phyloP scores from a whole-genome alignment of 2,113 vertebrate genomes.

The Rhineura floridana region DNA sequence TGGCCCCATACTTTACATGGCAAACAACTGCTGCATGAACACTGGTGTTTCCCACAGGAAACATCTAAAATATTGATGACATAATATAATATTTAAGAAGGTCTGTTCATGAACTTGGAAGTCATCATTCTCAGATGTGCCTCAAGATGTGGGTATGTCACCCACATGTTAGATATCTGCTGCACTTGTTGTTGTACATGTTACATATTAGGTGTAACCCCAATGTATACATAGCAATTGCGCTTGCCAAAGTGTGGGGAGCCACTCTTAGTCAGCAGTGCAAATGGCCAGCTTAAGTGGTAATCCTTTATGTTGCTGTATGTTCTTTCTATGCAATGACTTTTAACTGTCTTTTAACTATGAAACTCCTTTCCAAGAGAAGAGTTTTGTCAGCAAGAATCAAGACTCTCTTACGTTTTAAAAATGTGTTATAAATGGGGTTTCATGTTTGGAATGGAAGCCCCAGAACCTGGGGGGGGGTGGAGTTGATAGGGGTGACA shows the following conservation, averaged over 20 bases:
- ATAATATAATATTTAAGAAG: neutral
- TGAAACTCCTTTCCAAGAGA: neutral
- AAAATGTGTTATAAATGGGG: neutral
- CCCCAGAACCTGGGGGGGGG: neutral
- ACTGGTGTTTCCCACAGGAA: neutral
- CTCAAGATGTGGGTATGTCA: neutral
- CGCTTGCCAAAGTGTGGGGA: neutral
- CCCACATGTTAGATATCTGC: neutral
- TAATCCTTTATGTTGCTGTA: neutral
- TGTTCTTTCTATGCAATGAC: neutral
- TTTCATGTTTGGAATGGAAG: neutral
- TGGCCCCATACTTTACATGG: neutral
- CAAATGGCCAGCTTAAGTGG: neutral
- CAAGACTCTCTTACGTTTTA: neutral
- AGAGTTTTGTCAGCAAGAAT: neutral
- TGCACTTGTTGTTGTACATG: neutral
- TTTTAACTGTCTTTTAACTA: neutral
- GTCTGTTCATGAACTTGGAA: neutral
- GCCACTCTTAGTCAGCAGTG: neutral
- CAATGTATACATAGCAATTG: neutral
- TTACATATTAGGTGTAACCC: neutral
- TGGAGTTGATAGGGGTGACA: neutral
- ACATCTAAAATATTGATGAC: neutral
- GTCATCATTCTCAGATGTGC: neutral
- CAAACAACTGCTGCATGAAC: neutral